Evolutionary conservation across 1,140 invertebrate genomes (phyloP).

Genomic region (Prorops nasuta): DNA sequence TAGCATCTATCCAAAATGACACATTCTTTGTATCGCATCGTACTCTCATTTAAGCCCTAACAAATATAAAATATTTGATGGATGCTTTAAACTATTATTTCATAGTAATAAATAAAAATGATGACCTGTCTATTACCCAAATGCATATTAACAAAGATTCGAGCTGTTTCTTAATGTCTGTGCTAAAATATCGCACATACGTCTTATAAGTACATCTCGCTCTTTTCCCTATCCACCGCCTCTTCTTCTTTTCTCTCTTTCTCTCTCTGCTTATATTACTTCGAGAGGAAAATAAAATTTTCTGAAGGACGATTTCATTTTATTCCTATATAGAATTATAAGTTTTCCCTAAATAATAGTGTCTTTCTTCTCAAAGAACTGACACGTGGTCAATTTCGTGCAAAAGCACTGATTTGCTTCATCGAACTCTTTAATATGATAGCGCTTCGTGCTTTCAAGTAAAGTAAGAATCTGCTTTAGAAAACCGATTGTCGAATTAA

Average conservation of each 20-base stretch:
- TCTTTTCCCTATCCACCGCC: neutral
- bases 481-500: conserved; percentile 26
- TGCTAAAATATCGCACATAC: neutral
- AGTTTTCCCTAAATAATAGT: conserved; percentile 17
- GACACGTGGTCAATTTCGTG: conserved; percentile 3
- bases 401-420: neutral
- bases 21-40: too few species aligned
- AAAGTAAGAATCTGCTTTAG: conserved; percentile 8
- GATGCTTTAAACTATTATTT: too few species aligned
- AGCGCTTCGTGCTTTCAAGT: neutral
- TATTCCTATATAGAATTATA: conserved; percentile 17
- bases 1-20: neutral
- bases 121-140: neutral
- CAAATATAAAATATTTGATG: too few species aligned
- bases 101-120: neutral
- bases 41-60: too few species aligned
- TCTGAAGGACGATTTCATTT: conserved; percentile 11
- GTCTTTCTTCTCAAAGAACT: conserved; percentile 3
- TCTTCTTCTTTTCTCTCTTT: too few species aligned
- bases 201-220: conserved; percentile 13
- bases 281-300: conserved; percentile 3
- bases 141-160: conserved; percentile 7
- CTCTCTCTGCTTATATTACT: neutral
- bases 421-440: neutral
- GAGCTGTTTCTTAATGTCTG: neutral